Evolutionary conservation across 2,113 vertebrate species (phyloP).

Genomic region (Myotis lucifugus): DNA sequence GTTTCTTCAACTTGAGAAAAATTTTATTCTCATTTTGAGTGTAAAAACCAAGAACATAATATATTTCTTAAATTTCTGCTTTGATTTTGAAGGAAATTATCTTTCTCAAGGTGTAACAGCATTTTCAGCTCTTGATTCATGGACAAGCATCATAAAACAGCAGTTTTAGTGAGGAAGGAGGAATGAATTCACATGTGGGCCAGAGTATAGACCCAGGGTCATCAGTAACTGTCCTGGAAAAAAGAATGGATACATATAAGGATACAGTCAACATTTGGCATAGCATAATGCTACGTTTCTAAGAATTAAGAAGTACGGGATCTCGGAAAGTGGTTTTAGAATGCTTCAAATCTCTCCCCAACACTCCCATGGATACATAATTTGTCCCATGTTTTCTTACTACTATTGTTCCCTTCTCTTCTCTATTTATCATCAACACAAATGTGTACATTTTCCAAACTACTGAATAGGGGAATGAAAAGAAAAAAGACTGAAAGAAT

Average conservation of each 20-base stretch:
- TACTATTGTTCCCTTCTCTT: not conserved
- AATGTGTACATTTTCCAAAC: not conserved
- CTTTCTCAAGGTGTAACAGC: not conserved
- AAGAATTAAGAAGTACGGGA: not conserved
- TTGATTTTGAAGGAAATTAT: not conserved
- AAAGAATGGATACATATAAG: not conserved
- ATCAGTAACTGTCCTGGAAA: constrained; percentile 14
- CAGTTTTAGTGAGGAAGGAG: not conserved
- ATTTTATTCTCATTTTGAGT: not conserved
- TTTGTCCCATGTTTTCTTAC: not conserved
- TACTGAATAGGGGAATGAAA: not conserved
- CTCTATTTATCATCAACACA: not conserved
- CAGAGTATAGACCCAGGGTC: not conserved
- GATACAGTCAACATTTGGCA: not conserved
- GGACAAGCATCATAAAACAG: not conserved
- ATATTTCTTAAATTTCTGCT: constrained; percentile 3
- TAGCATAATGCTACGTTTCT: not conserved
- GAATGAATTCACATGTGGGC: constrained; percentile 23
- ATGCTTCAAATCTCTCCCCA: not conserved
- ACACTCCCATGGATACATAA: not conserved
- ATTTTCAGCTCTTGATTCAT: constrained; percentile 18
- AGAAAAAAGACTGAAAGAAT: not conserved
- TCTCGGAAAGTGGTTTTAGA: not conserved
- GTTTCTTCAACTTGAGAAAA: constrained; percentile 6
- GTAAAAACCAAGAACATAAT: not conserved